Base-by-base conservation (phyloP, 2,888 invertebrate genomes). In the Thysanoteuthis rhombus region DNA sequence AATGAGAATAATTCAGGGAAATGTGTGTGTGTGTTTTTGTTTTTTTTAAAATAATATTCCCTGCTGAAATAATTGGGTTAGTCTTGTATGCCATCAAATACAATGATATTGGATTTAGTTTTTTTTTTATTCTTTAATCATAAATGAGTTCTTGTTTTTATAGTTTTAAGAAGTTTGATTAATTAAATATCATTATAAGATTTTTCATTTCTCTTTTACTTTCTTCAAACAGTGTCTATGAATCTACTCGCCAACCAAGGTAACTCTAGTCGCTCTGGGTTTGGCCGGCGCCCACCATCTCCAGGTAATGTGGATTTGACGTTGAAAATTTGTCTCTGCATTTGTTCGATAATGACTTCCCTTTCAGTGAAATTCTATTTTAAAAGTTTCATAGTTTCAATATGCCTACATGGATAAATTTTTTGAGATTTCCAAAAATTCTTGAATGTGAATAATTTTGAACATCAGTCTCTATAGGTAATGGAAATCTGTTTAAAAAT, bases 201-300 rank as follows among this genome's bases (percentile, higher is more conserved):
- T 10, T n/a, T 90, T 90, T 90, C 38, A 25, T 90, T 90, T 90
- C 90, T 16, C 32, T 75, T n/a, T 75, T 92, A 45, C 92, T 92
- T 92, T 42, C 12, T 32, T 92, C 36, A 45, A n/a, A 40, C 28
- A 42, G 92, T 42, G 42, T 92, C 92, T 22, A 92, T 92, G 92
- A 92, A 91, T 42, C 42, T 91, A 91, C 91, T 91, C 32, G 91
- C 91, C 40, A 91, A 91, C 42, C 91, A 91, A 92, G 42, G 40
- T 40, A 92, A 92, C 92, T 92, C 92, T 32, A 45, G 45, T 40
- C 45, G 92, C 91, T 42, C 91, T 91, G 42, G 42, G 40, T 91
- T 91, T 91, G 91, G 91, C 91, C 40, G 91, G 42, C 40, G 91
- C 40, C 92, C 92, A n/a, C 92, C 92, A 92, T 92, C 92, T 92